Conservation (phyloP, 1,140 invertebrate species). For the Sycophila sp. region DNA sequence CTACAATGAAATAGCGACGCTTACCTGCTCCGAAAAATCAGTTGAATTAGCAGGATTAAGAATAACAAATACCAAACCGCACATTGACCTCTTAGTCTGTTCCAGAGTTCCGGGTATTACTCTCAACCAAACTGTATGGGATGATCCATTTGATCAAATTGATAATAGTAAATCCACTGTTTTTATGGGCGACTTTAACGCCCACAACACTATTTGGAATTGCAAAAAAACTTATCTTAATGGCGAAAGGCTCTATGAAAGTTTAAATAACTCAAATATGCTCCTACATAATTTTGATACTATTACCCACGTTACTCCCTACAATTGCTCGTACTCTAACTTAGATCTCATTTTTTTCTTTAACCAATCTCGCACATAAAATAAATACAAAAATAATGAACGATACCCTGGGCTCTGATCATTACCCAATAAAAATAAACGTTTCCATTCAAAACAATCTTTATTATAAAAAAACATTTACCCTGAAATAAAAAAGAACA, state of each 20-base stretch:
- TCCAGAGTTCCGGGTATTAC: neutral
- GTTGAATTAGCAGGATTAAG: neutral
- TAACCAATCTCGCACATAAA: neutral
- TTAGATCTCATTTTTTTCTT: constrained; percentile 6
- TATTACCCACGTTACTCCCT: no score
- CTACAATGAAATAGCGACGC: constrained; percentile 2
- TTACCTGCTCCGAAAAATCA: neutral
- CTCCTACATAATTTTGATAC: neutral
- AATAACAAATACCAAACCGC: neutral
- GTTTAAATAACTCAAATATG: no score
- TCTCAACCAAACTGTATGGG: neutral
- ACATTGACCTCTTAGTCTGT: neutral
- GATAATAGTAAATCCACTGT: neutral
- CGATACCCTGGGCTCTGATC: neutral
- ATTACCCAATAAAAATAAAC: neutral
- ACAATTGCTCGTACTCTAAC: no score
- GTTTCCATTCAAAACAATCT: neutral
- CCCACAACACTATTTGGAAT: constrained; percentile 6
- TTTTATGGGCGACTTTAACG: constrained; percentile 14
- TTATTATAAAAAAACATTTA: neutral
- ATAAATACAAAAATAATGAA: neutral
- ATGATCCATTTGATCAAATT: constrained; percentile 2
- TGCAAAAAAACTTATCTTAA: constrained; percentile 3
- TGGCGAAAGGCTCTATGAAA: no score
- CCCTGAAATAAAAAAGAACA: neutral